Base-by-base conservation (phyloP, 1,140 invertebrate genomes). In the Brachionus asplanchnoidis region DNA sequence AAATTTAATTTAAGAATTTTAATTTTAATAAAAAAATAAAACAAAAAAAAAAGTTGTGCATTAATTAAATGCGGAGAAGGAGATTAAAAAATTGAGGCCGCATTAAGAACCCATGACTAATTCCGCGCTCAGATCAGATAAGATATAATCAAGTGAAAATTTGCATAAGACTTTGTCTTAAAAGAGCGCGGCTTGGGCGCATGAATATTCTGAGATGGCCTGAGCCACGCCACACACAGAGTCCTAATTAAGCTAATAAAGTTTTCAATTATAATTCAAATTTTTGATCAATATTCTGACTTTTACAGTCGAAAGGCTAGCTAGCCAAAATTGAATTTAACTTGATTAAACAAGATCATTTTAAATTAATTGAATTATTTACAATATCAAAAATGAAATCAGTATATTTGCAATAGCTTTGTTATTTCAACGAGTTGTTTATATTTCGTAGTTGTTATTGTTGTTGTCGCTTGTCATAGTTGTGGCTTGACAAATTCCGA, bases 361-460 rank as follows among this genome's bases (percentile, higher is more conserved):
- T 32, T 40, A 40, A 68, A 73, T 73, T 73, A 73, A 73, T 73
- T 73, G 28, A 73, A 73, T 73, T 73, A 73, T 73, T 73, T 73
- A 42, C 36, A 73, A 73, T 73, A 73, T 73, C 68, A 73, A 73
- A 73, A 40, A 73, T 40, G 5, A 73, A 73, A 73, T 32, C 26
- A 32, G 26, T 68, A 68, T 68, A 68, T 68, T 68, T 40, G 53
- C 53, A 60, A 60, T 60, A 60, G 53, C 20, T 60, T 60, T 60
- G 53, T 60, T 60, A 60, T 60, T 60, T 60, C 17, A 60, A 20
- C 8, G 53, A 60, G 53, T 60, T 60, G 20, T 60, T 60, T 60
- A 60, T 60, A 23, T 60, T 60, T 60, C 53, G 53, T 60, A 60
- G 53, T 60, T 60, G 20, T 60, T 60, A 9, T 60, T 60, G 53